Base-by-base conservation (phyloP, 1,140 invertebrate species). In the Ceratoteleas bidentatus region DNA sequence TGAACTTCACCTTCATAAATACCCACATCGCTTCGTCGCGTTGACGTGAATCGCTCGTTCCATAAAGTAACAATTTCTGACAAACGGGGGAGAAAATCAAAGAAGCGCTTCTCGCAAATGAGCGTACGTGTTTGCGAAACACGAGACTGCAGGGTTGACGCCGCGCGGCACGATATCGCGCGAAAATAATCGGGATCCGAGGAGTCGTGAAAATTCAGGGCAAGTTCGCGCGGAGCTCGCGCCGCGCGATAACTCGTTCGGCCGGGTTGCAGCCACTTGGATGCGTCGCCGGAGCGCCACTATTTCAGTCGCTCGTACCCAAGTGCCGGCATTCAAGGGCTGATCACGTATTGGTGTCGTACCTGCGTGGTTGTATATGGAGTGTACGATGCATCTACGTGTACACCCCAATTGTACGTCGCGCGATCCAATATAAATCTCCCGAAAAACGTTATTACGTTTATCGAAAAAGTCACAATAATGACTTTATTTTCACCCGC, bases 281-380 rank as follows among this genome's bases (percentile, higher is more conserved):
- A 73, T 73, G 66, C 50, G 52, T 65, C 53, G 65, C 60, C 60
- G 60, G 70, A 70, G 65, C 70, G 45, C 60, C 14, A 53, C 66
- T 78, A 78, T 78, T 70, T 78, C 50, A 68, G 69, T 4, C 47
- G 54, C 11, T 70, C 33, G 61, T 60, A 56, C n/a, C n/a, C n/a
- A 64, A 34, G 56, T 47, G 24, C 68, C 43, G 49, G 54, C 36
- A 79, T 80, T 80, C 50, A 61, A 73, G 69, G 34, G 61, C 77
- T 57, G 77, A 80, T 80, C 77, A 80, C 77, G 77, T 80, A 80
- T 73, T 80, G 68, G 62, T 73, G 50, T 68, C 62, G 56, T 65
- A 68, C 10, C 32, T 80, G 61, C 54, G 36, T 68, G 56, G 49
- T 68, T 62, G 50, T 80, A 80, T 73, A 79, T 79, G 49, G 61